Conservation (phyloP, 2,888 invertebrate genomes). For the Xestia rhomboidea region DNA sequence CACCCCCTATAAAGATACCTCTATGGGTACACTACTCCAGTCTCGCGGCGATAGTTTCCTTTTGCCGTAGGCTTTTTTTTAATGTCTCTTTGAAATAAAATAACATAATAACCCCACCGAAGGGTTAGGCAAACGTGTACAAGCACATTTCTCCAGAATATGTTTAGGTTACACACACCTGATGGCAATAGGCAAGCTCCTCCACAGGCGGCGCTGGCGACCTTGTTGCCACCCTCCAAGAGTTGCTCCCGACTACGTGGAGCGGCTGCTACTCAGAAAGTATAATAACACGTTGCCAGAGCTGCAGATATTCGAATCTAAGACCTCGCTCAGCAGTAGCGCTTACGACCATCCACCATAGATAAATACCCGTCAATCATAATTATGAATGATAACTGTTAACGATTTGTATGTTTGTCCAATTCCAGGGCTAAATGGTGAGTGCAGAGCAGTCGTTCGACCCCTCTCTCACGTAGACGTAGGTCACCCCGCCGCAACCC, state of each 20-base stretch:
- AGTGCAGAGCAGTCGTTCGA: constrained; percentile 65
- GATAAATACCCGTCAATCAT: background rate
- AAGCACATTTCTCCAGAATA: background rate
- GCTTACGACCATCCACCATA: background rate
- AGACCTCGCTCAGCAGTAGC: background rate
- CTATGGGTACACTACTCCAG: background rate
- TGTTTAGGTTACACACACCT: background rate
- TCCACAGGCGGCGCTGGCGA: background rate
- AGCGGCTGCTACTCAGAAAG: background rate
- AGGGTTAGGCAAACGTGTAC: background rate
- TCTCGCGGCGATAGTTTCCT: background rate
- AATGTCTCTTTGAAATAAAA: background rate
- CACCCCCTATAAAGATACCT: background rate
- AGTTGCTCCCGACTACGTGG: background rate
- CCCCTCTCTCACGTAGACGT: background rate
- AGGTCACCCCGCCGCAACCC: background rate
- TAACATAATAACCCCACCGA: too few species aligned
- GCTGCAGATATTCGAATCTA: background rate
- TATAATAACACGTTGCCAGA: background rate
- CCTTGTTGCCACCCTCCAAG: background rate
- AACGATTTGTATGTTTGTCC: constrained; percentile 58
- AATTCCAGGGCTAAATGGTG: constrained; percentile 87
- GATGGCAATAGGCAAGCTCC: background rate
- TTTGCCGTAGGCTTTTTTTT: background rate
- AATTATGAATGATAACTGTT: background rate